phyloP scores from a whole-genome alignment of 2,797 vertebrate genomes.

The Chelidonichthys spinosus region DNA sequence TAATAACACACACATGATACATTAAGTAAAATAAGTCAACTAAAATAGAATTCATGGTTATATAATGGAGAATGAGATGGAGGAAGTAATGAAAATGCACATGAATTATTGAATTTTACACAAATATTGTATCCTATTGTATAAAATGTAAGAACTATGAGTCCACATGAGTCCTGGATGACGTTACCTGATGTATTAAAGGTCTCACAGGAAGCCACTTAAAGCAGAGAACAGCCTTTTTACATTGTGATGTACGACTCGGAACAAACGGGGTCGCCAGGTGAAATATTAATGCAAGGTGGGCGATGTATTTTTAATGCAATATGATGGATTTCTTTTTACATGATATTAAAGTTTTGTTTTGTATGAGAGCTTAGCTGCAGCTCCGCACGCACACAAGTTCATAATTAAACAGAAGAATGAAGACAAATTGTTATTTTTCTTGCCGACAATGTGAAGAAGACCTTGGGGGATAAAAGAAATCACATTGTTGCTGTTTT shows the following conservation, averaged over 20 bases:
- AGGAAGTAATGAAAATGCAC: too few relatives aligned
- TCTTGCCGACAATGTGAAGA: background rate
- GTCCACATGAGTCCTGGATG: too few relatives aligned
- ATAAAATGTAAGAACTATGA: too few relatives aligned
- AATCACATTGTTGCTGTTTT: background rate
- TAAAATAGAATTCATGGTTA: too few relatives aligned
- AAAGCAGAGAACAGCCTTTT: slow-evolving; percentile 44
- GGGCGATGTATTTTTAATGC: slow-evolving; percentile 71
- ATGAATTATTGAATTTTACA: too few relatives aligned
- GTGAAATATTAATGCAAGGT: slow-evolving; percentile 77
- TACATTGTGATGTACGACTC: slow-evolving; percentile 51
- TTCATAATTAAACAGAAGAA: slow-evolving; percentile 7
- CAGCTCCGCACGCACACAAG: background rate
- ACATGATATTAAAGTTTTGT: slow-evolving; percentile 56
- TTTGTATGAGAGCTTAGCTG: slow-evolving; percentile 9
- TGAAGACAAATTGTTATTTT: background rate
- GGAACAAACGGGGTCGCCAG: slow-evolving; percentile 66
- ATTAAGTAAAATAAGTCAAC: too few relatives aligned
- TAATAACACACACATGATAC: too few relatives aligned
- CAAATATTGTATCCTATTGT: too few relatives aligned
- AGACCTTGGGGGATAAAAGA: background rate
- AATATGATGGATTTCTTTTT: slow-evolving; percentile 67
- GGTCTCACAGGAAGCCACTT: slow-evolving; percentile 51
- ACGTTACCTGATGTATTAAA: slow-evolving; percentile 44
- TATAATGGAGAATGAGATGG: too few relatives aligned